Percentiles rank a stretch among this genome's conserved stretches.
phyloP scores from a whole-genome alignment of 2,113 vertebrate genomes.

The Rhinolophus ferrumequinum region DNA sequence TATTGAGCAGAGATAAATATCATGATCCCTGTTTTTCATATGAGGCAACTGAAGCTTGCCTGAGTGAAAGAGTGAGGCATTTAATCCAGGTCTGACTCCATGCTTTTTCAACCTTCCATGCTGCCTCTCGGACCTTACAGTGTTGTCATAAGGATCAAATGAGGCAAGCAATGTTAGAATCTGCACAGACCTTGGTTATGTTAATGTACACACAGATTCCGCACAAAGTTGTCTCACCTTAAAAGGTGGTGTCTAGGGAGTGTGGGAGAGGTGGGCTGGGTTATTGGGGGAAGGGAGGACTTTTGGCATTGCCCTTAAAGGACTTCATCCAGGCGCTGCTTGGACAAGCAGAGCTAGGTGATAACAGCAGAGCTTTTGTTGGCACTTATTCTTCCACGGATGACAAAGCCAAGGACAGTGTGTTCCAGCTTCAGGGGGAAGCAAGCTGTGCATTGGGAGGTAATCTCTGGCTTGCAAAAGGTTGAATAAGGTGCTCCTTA shows the following conservation, averaged over 20 bases:
- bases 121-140: not conserved
- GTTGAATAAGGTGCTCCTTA: slow-evolving; percentile 65
- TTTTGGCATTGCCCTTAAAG: slow-evolving; percentile 42
- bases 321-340: not conserved
- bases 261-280: not conserved
- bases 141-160: not conserved
- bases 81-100: not conserved
- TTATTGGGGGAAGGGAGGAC: not conserved
- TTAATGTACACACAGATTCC: not conserved
- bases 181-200: not conserved
- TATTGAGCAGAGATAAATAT: not conserved
- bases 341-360: slow-evolving; percentile 33
- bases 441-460: slow-evolving; percentile 63
- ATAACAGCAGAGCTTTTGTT: slow-evolving; percentile 6
- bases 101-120: not conserved
- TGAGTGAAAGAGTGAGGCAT: not conserved
- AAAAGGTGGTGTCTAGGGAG: not conserved
- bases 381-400: not conserved
- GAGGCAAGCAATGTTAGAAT: not conserved
- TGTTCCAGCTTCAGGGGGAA: slow-evolving; percentile 53
- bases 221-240: not conserved
- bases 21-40: not conserved
- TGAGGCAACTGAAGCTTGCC: not conserved
- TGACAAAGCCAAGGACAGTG: slow-evolving; percentile 68
- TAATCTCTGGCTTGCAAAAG: slow-evolving; percentile 65